These are phyloP conservation scores for Sebastes taczanowskii DNA, from an alignment of 2,797 vertebrate genomes.

Conservation along the genomic window DNA sequence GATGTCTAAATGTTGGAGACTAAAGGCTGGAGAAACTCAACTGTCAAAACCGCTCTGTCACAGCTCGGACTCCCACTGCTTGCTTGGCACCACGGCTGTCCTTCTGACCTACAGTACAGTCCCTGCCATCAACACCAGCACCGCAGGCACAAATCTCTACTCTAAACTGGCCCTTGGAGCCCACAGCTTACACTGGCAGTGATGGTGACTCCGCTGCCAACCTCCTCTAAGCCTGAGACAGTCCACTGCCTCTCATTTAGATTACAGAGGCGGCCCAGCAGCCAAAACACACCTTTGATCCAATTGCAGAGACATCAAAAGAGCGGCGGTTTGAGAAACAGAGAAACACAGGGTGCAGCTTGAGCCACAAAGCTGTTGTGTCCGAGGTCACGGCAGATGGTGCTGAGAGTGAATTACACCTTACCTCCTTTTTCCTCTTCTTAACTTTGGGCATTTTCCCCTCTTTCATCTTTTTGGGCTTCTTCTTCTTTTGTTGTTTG, in stretches of 20 bases:
- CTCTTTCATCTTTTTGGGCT: conserved; percentile 92
- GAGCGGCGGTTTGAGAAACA: conserved; percentile 46
- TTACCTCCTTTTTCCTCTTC: conserved; percentile 96
- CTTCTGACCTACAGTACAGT: conserved; percentile 38
- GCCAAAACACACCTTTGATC: conserved; percentile 67
- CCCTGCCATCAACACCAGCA: conserved; percentile 43
- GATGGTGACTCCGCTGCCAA: conserved; percentile 52
- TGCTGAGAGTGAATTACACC: conserved; percentile 25
- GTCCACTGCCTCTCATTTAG: conserved; percentile 64
- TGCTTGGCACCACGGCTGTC: conserved; percentile 23
- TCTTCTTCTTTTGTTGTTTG: conserved; percentile 91
- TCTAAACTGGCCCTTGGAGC: conserved; percentile 52
- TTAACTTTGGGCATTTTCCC: conserved; percentile 89
- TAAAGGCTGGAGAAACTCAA: conserved; percentile 4
- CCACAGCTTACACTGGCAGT: conserved; percentile 66
- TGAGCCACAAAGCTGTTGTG: conserved; percentile 46
- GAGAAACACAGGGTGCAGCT: conserved; percentile 15
- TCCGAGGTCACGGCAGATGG: conserved; percentile 43
- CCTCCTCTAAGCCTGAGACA: conserved; percentile 55
- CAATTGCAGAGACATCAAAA: conserved; percentile 60
- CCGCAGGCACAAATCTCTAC: conserved; percentile 56
- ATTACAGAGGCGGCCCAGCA: conserved; percentile 54
- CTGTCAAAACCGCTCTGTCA: conserved; percentile 39
- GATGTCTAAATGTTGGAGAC: conserved; percentile 29
- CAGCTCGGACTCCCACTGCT: conserved; percentile 34